Base-by-base conservation (phyloP, 2,888 invertebrate species). In the Callyntrura sp. region DNA sequence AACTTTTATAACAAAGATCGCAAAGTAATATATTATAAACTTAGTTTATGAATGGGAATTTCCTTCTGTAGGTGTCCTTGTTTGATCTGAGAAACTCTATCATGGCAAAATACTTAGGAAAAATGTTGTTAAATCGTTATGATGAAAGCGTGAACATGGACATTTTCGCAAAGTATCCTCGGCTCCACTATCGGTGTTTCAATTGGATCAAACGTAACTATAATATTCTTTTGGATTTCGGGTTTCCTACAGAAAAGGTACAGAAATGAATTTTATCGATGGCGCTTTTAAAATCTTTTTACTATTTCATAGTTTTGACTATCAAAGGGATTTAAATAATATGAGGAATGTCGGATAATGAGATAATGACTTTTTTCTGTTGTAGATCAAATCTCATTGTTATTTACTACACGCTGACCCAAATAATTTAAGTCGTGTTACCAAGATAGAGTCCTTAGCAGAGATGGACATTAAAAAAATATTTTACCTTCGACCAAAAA, bases 321-420 rank as follows among this genome's bases (percentile, higher is more conserved):
- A n/a, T n/a, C n/a, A n/a, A n/a, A n/a, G n/a, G n/a, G n/a, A n/a
- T n/a, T n/a, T n/a, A n/a, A n/a, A n/a, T n/a, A n/a, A n/a, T n/a
- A n/a, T n/a, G n/a, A n/a, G n/a, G n/a, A n/a, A n/a, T n/a, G n/a
- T n/a, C n/a, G n/a, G n/a, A n/a, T n/a, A n/a, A n/a, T n/a, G n/a
- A n/a, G n/a, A n/a, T n/a, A 28, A 5, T 23, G 0, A 73, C 20
- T 25, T 48, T 76, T 76, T 48, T 73, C 4, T 17, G 8, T 48
- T 51, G 3, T n/a, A 95, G 92, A 95, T 97, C 12, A 94, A 95
- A 91, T 95, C 95, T 88, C 95, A 96, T 94, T 95, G 95, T 0
- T 97, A 96, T 92, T 94, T 97, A 0, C 94, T 96, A 70, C 94
- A 95, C 79, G 95, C 95, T 0, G 96, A 96, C 94, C 96, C 96